phyloP scores from a whole-genome alignment of 2,888 invertebrate species.

The Malacosoma neustria region DNA sequence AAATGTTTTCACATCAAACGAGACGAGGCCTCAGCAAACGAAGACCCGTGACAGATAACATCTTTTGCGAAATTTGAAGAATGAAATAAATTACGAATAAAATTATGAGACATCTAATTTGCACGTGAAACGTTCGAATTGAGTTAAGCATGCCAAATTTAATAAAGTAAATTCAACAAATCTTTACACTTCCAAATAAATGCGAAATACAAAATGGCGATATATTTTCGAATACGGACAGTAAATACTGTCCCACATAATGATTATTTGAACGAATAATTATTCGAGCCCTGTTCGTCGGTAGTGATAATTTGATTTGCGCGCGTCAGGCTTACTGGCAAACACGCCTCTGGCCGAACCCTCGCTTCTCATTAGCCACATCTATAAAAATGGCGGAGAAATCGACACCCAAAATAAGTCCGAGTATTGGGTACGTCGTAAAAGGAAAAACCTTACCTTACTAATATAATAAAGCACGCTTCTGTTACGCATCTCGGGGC shows the following conservation, averaged over 20 bases:
- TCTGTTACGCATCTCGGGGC: neutral
- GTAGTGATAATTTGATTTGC: constrained; percentile 55
- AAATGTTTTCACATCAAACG: constrained; percentile 23
- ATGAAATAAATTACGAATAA: constrained; percentile 39
- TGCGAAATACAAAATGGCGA: constrained; percentile 33
- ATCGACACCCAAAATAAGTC: constrained; percentile 2
- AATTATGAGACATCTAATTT: constrained; percentile 45
- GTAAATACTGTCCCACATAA: constrained; percentile 60
- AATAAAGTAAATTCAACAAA: constrained; percentile 41
- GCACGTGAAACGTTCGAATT: constrained; percentile 35
- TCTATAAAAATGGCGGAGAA: constrained; percentile 15
- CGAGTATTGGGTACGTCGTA: constrained; percentile 11
- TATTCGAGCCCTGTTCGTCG: constrained; percentile 39
- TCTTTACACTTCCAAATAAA: constrained; percentile 36
- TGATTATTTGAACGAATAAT: constrained; percentile 63
- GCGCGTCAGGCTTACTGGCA: constrained; percentile 28
- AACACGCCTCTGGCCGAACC: constrained; percentile 14
- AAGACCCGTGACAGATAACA: constrained; percentile 35
- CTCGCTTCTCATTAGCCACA: constrained; percentile 22
- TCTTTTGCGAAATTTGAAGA: constrained; percentile 32
- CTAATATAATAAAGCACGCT: constrained; percentile 1
- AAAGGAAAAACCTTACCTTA: constrained; percentile 16
- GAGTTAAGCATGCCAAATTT: constrained; percentile 34
- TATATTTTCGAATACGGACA: constrained; percentile 47
- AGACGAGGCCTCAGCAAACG: constrained; percentile 26